These are phyloP conservation scores for Deilephila elpenor DNA, from an alignment of 2,888 invertebrate genomes.

Conservation along the genomic window DNA sequence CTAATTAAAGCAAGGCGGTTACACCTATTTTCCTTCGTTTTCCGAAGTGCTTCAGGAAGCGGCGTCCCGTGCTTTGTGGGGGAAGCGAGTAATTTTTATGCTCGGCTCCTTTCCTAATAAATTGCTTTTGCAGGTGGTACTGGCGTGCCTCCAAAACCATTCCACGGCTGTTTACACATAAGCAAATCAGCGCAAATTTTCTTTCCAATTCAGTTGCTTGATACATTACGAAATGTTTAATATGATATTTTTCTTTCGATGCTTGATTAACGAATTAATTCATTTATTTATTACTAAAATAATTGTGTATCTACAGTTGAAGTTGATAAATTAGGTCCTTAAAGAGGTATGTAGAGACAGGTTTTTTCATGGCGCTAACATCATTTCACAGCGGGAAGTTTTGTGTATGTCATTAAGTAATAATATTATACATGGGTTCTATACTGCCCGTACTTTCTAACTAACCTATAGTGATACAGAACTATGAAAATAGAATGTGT, in stretches of 20 bases:
- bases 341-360: background rate
- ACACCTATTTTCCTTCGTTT: background rate
- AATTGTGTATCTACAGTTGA: no score
- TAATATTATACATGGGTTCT: no score
- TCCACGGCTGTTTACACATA: conserved; percentile 3
- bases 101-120: background rate
- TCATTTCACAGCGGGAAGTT: no score
- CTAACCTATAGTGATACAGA: no score
- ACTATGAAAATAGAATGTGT: no score
- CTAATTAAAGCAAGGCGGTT: background rate
- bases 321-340: background rate
- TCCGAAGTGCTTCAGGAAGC: background rate
- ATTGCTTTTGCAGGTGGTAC: conserved; percentile 5
- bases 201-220: no score
- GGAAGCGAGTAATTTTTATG: conserved; percentile 7
- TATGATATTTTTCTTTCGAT: no score
- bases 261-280: background rate
- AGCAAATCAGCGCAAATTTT: background rate
- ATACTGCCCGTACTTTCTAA: no score
- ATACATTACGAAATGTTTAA: no score
- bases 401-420: no score
- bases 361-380: no score
- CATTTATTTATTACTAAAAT: background rate
- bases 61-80: conserved; percentile 3
- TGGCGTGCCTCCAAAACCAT: conserved; percentile 18